phyloP scores from a whole-genome alignment of 2,113 vertebrate species.

The Pao palembangensis region DNA sequence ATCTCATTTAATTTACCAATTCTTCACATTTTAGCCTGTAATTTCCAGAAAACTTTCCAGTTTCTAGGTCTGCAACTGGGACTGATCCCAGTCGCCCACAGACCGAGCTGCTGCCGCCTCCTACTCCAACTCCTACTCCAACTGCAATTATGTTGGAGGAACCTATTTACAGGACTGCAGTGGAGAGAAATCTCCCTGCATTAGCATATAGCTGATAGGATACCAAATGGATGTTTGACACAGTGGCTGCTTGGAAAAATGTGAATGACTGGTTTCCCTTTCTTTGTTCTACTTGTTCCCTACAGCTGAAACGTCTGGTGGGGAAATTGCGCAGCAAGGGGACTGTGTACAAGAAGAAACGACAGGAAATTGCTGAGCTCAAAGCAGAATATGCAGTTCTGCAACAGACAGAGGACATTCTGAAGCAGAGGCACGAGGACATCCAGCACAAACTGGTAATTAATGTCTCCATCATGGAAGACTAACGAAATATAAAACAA shows the following conservation, averaged over 20 bases:
- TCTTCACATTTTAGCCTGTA: not conserved
- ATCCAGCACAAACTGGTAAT: slow-evolving; percentile 89
- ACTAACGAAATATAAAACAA: not conserved
- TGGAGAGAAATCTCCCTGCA: too few species aligned
- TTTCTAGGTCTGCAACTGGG: too few species aligned
- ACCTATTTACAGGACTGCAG: too few species aligned
- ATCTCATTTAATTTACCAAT: slow-evolving; percentile 6
- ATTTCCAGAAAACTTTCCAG: not conserved
- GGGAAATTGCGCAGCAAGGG: slow-evolving; percentile 88
- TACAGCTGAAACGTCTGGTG: slow-evolving; percentile 88
- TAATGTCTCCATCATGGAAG: not conserved
- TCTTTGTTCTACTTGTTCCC: slow-evolving; percentile 19
- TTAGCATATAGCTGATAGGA: too few species aligned
- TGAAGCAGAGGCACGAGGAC: slow-evolving; percentile 81
- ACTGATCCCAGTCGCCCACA: too few species aligned
- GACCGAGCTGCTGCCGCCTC: too few species aligned
- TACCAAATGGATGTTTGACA: too few species aligned
- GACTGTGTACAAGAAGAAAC: slow-evolving; percentile 86
- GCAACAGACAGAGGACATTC: slow-evolving; percentile 91
- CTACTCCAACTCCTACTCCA: too few species aligned
- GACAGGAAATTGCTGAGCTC: slow-evolving; percentile 84
- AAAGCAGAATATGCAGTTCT: slow-evolving; percentile 86
- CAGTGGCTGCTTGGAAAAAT: too few species aligned
- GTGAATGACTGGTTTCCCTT: not conserved
- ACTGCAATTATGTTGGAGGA: too few species aligned